These are phyloP conservation scores for Apotomis betuletana DNA, from an alignment of 2,888 invertebrate genomes.

Conservation along the genomic window DNA sequence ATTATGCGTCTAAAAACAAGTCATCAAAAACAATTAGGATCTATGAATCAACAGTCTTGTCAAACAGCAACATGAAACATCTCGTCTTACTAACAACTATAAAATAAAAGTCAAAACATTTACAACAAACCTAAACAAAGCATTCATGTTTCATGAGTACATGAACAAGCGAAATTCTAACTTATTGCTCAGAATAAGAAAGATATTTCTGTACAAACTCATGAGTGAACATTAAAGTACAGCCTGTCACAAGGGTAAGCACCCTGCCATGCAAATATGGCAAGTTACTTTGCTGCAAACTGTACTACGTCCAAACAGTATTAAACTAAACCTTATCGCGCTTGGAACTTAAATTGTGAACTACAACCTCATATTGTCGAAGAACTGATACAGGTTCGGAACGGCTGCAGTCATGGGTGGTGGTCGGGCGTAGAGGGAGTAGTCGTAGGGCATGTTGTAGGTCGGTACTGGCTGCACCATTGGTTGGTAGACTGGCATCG, in stretches of 20 bases:
- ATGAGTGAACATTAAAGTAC: not conserved
- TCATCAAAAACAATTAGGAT: slow-evolving; percentile 38
- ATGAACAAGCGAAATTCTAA: slow-evolving; percentile 9
- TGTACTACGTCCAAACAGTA: not conserved
- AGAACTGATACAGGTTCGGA: slow-evolving; percentile 60
- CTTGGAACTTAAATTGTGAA: slow-evolving; percentile 7
- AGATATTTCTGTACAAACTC: slow-evolving; percentile 36
- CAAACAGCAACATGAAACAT: slow-evolving; percentile 25
- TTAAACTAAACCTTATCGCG: slow-evolving; percentile 1
- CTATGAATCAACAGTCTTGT: slow-evolving; percentile 35
- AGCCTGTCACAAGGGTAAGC: too few species aligned
- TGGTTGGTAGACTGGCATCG: slow-evolving; percentile 55
- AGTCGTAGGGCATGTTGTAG: slow-evolving; percentile 61
- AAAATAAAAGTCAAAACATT: slow-evolving; percentile 33
- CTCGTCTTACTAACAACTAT: slow-evolving; percentile 32
- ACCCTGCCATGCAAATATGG: too few species aligned
- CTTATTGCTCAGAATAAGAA: slow-evolving; percentile 49
- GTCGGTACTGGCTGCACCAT: slow-evolving; percentile 55
- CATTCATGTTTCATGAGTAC: slow-evolving; percentile 33
- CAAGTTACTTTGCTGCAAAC: not conserved
- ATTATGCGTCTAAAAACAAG: slow-evolving; percentile 47
- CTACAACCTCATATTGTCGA: slow-evolving; percentile 46
- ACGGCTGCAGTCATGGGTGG: slow-evolving; percentile 48
- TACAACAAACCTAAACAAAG: slow-evolving; percentile 10
- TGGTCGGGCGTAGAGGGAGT: slow-evolving; percentile 56